Evolutionary conservation across 2,113 vertebrate species (phyloP), one percentile per base, ranked within the genome.

Genomic region (Coptodon rendalli): DNA sequence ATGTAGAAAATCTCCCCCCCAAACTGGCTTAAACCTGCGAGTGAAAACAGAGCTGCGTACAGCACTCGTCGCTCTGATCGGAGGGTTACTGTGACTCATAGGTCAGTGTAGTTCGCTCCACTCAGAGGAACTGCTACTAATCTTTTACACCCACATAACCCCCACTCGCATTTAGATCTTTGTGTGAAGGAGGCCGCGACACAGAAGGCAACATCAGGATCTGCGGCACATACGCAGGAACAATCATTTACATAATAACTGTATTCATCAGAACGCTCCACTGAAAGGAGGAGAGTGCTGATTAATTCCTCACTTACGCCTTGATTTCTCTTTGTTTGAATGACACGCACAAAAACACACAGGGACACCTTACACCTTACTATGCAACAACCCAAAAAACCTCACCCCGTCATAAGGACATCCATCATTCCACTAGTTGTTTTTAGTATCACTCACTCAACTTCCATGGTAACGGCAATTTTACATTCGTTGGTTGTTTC

Each of bases 391-490:
- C 34, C 0, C 61, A 68, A 84, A 76, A 85, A 92, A 92, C 66
- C 59, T 52, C 87, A 71, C 56, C 61, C 71, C 66, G 61, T 89
- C 56, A 82, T 83, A 83, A 88, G 83, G 59, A 45, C 82, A 89
- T 92, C 83, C 50, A 83, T 88, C 90, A 90, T 84, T 84, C 40
- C 81, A 16, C 53, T 31, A 82, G 40, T 31, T 63, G 9, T 86
- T 86, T 86, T 81, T 86, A 81, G 87, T 52, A 86, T 86, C 84
- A 50, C 80, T 83, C 79, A 85, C 27, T 83, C 82, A 85, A 89
- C 93, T 95, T 87, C 91, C 90, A 91, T 91, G 91, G 93, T 92
- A 92, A 92, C 36, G 1, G 48, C 63, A 82, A 81, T 89, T 90
- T 88, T 82, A 86, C 85, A 91, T 89, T 50, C 31, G 29, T 4